Conservation (phyloP, 2,888 invertebrate genomes). For the Hetaerina titia region DNA sequence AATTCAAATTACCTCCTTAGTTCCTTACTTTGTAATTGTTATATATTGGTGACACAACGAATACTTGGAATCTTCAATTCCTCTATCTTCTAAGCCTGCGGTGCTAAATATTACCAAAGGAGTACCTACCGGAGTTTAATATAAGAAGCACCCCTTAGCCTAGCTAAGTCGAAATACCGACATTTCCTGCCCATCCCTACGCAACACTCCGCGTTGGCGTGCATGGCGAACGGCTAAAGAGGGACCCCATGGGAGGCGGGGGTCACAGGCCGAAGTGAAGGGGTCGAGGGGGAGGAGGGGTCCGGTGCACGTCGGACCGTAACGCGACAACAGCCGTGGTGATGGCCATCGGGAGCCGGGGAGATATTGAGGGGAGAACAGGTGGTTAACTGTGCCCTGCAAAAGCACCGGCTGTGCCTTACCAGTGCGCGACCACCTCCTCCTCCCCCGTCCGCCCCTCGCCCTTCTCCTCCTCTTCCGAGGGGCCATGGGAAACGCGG, state of each 20-base stretch:
- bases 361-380: constrained; percentile 40
- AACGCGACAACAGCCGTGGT: constrained; percentile 42
- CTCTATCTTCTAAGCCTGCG: no score
- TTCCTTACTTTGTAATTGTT: no score
- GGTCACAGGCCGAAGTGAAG: background rate
- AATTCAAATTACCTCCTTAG: no score
- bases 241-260: background rate
- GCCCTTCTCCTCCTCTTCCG: background rate
- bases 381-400: constrained; percentile 43
- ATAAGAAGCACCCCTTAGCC: no score
- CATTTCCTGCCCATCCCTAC: background rate
- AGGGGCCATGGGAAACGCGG: constrained; percentile 42
- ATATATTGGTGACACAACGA: no score
- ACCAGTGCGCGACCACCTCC: background rate
- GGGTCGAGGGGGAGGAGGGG: background rate
- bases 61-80: no score
- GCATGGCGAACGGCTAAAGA: background rate
- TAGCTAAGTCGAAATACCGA: background rate
- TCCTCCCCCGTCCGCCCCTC: background rate
- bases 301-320: constrained; percentile 56
- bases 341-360: constrained; percentile 28
- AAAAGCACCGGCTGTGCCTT: constrained; percentile 59
- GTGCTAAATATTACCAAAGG: no score
- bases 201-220: background rate
- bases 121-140: no score